Percentiles rank a stretch among this genome's conserved stretches.
Conservation (phyloP, 35 echinoderm and acorn worm species). For the Apostichopus californicus region DNA sequence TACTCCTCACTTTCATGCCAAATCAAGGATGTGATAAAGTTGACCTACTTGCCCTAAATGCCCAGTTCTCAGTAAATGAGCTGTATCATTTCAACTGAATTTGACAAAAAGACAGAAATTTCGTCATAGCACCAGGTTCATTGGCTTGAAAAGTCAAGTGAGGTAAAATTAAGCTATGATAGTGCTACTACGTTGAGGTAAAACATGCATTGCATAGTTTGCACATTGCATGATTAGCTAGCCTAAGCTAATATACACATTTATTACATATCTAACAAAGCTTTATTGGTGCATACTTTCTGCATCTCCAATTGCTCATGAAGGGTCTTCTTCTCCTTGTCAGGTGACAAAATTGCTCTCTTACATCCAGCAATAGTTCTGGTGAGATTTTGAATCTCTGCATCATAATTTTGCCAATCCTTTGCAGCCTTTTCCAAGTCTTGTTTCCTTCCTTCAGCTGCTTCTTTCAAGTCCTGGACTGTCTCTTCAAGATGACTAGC, state of each 20-base stretch:
- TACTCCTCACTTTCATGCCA: background rate
- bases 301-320: slow-evolving; percentile 75
- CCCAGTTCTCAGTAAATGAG: too few species aligned
- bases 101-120: too few species aligned
- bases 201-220: too few species aligned
- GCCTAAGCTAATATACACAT: background rate
- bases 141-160: too few species aligned
- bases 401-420: slow-evolving; percentile 73
- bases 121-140: too few species aligned
- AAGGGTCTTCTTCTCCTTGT: slow-evolving; percentile 70
- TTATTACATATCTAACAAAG: background rate
- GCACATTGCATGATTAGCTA: background rate
- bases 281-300: slow-evolving; percentile 51
- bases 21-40: background rate
- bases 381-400: slow-evolving; percentile 50
- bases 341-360: slow-evolving; percentile 70
- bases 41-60: too few species aligned
- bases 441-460: slow-evolving; percentile 39
- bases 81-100: too few species aligned
- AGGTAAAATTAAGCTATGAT: too few species aligned
- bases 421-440: slow-evolving; percentile 55
- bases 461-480: slow-evolving; percentile 3
- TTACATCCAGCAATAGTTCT: slow-evolving; percentile 62
- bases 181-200: too few species aligned
- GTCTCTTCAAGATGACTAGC: slow-evolving; percentile 35